Conservation (phyloP, 2,888 invertebrate genomes). For the Drosophila borborema region DNA sequence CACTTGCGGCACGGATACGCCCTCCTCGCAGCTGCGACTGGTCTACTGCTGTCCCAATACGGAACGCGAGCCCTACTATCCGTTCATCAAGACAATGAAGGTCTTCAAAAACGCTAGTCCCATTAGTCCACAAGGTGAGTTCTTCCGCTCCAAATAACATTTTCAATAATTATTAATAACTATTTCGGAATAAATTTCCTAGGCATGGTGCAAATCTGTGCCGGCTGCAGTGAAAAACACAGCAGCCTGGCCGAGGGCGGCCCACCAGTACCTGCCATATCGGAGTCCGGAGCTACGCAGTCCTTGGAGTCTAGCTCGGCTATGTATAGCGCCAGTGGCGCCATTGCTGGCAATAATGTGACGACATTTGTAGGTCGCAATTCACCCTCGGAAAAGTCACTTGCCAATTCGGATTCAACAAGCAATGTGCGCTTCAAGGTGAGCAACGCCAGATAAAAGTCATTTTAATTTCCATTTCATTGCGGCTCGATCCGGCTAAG, state of each 20-base stretch:
- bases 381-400: slow-evolving; percentile 84
- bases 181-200: slow-evolving; percentile 13
- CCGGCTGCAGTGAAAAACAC: slow-evolving; percentile 92
- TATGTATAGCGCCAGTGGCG: slow-evolving; percentile 65
- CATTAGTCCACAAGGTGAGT: slow-evolving; percentile 93
- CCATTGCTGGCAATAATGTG: slow-evolving; percentile 36
- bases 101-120: slow-evolving; percentile 94
- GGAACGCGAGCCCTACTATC: slow-evolving; percentile 95
- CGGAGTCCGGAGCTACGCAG: slow-evolving; percentile 45
- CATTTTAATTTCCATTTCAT: background rate
- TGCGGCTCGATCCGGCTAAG: slow-evolving; percentile 1
- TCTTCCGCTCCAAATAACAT: accelerated
- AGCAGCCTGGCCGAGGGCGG: slow-evolving; percentile 86
- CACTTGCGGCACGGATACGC: slow-evolving; percentile 93
- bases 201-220: slow-evolving; percentile 94
- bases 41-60: slow-evolving; percentile 94
- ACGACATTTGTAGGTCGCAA: slow-evolving; percentile 75
- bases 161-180: background rate
- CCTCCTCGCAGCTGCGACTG: slow-evolving; percentile 91
- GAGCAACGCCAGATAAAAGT: slow-evolving; percentile 40
- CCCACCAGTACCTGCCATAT: slow-evolving; percentile 62
- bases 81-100: slow-evolving; percentile 93
- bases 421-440: slow-evolving; percentile 85
- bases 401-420: slow-evolving; percentile 83
- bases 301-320: slow-evolving; percentile 59